Base-by-base conservation (phyloP, 2,888 invertebrate species). In the Syrista parreyssii region DNA sequence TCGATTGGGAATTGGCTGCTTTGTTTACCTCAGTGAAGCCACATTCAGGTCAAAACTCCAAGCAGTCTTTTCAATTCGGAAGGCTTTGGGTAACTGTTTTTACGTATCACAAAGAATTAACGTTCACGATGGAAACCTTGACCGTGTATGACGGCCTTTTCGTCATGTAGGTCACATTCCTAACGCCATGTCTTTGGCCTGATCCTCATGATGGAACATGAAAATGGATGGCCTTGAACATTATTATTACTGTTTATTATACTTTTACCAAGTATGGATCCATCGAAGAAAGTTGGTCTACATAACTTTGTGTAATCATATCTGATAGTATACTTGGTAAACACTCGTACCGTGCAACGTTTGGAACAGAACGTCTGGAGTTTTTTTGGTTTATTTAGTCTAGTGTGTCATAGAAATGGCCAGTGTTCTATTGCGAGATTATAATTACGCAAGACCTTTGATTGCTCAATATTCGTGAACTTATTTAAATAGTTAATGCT, bases 161-260 rank as follows among this genome's bases (percentile, higher is more conserved):
- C 79, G 77, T 82, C 81, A 81, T 81, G 75, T 77, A 76, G 79
- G 80, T 72, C 79, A 79, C 78, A 82, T 82, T 81, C 82, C 77
- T 78, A n/a, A 40, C 72, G 36, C 71, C 75, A 31, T 40, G 34
- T 35, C n/a, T 32, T 15, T 23, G 40, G 23, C 0, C 40, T 55
- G 23, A 23, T 55, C 40, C 23, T 55, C 23, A 9, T 55, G 40
- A 23, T 55, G 40, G 40, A 23, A 55, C 23, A 23, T 55, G 23
- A 55, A 55, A 55, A 55, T 55, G 40, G 23, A 9, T 55, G 40
- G 23, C 40, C 40, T 55, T 55, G 40, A 55, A 55, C 23, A 4
- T 40, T 15, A 15, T 40, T 15, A 55, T 55, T 55, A 55, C 23
- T 23, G 15, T 55, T 55, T 55, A 23, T 55, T 55, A 55, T 55